Percentiles rank a stretch among this genome's conserved stretches.
Evolutionary conservation across 2,888 invertebrate species (phyloP).

Genomic region (Octonoba sinensis): DNA sequence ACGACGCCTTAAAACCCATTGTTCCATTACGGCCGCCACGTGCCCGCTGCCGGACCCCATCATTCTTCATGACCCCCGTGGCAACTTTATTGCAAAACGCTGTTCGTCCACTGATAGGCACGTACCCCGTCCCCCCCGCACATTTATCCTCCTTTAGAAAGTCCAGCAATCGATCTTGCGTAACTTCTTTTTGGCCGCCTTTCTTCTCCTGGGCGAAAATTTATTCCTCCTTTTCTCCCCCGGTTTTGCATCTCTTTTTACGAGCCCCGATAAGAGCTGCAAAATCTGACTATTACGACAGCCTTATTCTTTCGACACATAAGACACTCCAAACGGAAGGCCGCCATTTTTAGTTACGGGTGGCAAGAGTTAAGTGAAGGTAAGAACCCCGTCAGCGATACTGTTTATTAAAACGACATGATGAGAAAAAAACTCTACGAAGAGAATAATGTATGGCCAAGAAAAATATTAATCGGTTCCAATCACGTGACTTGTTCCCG

Average conservation of each 20-base stretch:
- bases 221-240: slow-evolving; percentile 28
- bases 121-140: slow-evolving; percentile 41
- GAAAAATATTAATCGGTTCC: too few species aligned
- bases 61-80: slow-evolving; percentile 63
- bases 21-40: slow-evolving; percentile 62
- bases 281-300: slow-evolving; percentile 56
- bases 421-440: too few species aligned
- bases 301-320: slow-evolving; percentile 6
- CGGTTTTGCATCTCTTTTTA: slow-evolving; percentile 61
- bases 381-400: too few species aligned
- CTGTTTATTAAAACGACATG: too few species aligned
- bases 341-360: too few species aligned
- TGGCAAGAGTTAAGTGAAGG: too few species aligned
- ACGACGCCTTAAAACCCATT: slow-evolving; percentile 64
- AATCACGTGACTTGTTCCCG: too few species aligned
- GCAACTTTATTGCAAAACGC: slow-evolving; percentile 64
- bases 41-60: slow-evolving; percentile 58
- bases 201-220: slow-evolving; percentile 34
- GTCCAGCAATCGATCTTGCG: slow-evolving; percentile 59
- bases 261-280: slow-evolving; percentile 38
- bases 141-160: slow-evolving; percentile 59
- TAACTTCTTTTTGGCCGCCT: slow-evolving; percentile 36
- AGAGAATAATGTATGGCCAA: too few species aligned
- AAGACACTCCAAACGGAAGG: too few species aligned
- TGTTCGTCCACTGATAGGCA: slow-evolving; percentile 62